Evolutionary conservation across 1,140 invertebrate genomes (phyloP).

Genomic region (Lanistes nyassanus): DNA sequence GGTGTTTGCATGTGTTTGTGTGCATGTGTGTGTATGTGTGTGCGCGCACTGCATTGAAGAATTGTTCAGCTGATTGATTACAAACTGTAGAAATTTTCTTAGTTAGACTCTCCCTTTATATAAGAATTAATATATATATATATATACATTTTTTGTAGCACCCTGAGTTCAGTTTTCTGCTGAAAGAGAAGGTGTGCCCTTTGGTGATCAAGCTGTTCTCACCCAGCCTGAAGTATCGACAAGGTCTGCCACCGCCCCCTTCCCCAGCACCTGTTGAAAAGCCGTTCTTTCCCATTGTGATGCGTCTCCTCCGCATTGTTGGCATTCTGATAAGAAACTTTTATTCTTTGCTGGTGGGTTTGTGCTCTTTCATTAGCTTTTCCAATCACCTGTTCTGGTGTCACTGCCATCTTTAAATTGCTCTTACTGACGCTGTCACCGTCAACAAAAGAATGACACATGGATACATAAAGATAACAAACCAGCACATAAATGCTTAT

Average conservation of each 20-base stretch:
- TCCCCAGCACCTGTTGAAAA: slow-evolving; percentile 78
- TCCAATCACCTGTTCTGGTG: background rate
- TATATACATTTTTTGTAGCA: slow-evolving; percentile 74
- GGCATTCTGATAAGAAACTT: slow-evolving; percentile 94
- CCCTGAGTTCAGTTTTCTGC: slow-evolving; percentile 90
- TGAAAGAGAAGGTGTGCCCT: slow-evolving; percentile 97
- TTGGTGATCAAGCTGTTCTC: slow-evolving; percentile 98
- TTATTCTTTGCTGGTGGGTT: slow-evolving; percentile 86
- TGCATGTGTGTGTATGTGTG: slow-evolving; percentile 12
- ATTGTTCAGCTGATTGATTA: background rate
- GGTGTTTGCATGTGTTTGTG: slow-evolving; percentile 2
- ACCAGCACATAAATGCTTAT: background rate
- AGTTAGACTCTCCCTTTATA: background rate
- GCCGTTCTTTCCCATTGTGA: slow-evolving; percentile 96
- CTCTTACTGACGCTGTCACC: no score
- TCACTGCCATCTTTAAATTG: no score
- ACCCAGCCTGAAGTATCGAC: slow-evolving; percentile 74
- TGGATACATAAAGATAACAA: background rate
- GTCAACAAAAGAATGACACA: no score
- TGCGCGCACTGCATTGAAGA: background rate
- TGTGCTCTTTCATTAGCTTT: background rate
- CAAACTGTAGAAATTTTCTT: background rate
- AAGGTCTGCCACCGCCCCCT: slow-evolving; percentile 74
- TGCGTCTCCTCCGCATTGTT: slow-evolving; percentile 91
- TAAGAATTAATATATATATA: background rate